Percentiles rank a stretch among this genome's conserved stretches.
phyloP scores from a whole-genome alignment of 2,113 vertebrate species.

The Megaceryle torquata region DNA sequence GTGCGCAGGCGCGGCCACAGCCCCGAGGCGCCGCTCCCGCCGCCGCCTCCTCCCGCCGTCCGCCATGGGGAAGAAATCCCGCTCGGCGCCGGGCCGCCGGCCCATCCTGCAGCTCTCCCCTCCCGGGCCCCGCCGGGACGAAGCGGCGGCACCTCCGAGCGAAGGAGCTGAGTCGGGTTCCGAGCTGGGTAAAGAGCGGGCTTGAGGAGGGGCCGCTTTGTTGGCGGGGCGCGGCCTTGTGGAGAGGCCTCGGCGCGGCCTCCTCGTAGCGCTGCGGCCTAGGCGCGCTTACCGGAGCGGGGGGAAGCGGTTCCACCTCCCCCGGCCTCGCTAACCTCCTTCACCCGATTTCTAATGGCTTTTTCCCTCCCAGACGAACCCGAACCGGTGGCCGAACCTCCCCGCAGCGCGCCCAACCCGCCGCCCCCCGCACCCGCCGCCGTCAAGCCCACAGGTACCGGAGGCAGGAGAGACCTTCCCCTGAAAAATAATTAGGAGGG shows the following conservation, averaged over 20 bases:
- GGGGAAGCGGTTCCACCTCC: background rate
- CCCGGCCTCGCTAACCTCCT: background rate
- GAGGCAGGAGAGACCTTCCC: background rate
- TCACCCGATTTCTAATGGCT: background rate
- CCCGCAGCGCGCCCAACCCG: slow-evolving; percentile 54
- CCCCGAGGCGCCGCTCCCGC: background rate
- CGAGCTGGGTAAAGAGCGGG: slow-evolving; percentile 74
- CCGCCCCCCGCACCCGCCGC: slow-evolving; percentile 76
- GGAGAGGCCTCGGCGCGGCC: background rate
- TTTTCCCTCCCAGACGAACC: slow-evolving; percentile 75
- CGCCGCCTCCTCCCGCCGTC: background rate
- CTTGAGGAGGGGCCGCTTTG: background rate
- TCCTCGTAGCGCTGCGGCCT: background rate
- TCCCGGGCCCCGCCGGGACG: slow-evolving; percentile 79
- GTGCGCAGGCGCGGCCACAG: background rate
- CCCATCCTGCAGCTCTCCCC: slow-evolving; percentile 93
- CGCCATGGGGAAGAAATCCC: slow-evolving; percentile 82
- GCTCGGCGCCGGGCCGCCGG: slow-evolving; percentile 82
- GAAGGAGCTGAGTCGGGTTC: slow-evolving; percentile 66
- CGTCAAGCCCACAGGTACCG: slow-evolving; percentile 88
- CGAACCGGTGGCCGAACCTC: slow-evolving; percentile 76
- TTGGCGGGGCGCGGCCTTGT: background rate
- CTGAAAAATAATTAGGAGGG: background rate
- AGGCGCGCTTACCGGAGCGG: background rate
- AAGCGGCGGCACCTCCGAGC: slow-evolving; percentile 30